These are phyloP conservation scores for Oeneis ivallda DNA, from an alignment of 2,888 invertebrate genomes.

Conservation along the genomic window DNA sequence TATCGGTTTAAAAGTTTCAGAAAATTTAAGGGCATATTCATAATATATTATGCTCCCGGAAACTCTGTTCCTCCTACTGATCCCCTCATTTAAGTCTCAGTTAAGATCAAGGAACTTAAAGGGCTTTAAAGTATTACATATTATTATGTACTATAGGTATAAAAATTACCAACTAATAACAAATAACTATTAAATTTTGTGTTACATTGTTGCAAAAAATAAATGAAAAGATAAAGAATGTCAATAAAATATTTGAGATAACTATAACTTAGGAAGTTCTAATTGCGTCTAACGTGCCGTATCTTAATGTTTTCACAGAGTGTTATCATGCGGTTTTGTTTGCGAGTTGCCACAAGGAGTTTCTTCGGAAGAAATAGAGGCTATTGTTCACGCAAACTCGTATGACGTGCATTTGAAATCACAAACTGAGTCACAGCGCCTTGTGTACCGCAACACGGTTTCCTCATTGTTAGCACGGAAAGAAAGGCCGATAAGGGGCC, in stretches of 20 bases:
- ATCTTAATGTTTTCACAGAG: conserved; percentile 48
- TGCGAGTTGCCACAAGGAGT: conserved; percentile 75
- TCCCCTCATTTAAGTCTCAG: too few species aligned
- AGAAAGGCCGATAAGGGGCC: conserved; percentile 67
- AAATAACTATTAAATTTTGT: background rate
- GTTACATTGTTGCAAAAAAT: background rate
- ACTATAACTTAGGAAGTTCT: background rate
- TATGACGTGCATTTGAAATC: conserved; percentile 81
- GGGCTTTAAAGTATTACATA: too few species aligned
- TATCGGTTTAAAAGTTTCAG: too few species aligned
- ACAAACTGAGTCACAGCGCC: conserved; percentile 56
- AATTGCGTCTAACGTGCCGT: conserved; percentile 23
- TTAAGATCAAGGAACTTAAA: too few species aligned
- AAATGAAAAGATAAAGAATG: background rate
- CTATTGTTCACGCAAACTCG: conserved; percentile 72
- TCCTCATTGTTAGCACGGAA: conserved; percentile 52
- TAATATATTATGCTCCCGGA: too few species aligned
- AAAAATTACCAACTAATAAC: too few species aligned
- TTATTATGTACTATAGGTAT: too few species aligned
- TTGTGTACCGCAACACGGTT: conserved; percentile 70
- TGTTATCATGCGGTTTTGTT: conserved; percentile 82
- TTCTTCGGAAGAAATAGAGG: conserved; percentile 67
- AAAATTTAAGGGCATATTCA: too few species aligned
- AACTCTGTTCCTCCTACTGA: too few species aligned
- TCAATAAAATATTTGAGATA: conserved; percentile 13